These are phyloP conservation scores for Spicauda simplicius DNA, from an alignment of 2,888 invertebrate genomes.

Conservation along the genomic window DNA sequence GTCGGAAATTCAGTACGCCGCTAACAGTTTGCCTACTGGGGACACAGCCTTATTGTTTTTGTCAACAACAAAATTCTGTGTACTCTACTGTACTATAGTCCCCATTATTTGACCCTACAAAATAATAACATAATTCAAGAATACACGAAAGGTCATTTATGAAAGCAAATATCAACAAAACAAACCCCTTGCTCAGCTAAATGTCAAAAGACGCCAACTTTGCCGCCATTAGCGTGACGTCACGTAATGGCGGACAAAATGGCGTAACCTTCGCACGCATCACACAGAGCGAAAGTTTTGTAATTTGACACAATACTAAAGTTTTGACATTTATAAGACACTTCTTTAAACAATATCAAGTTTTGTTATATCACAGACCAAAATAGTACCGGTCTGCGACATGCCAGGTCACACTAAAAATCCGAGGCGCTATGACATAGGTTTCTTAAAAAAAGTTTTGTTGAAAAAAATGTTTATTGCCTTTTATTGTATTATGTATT, in stretches of 20 bases:
- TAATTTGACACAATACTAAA: neutral
- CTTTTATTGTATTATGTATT: too few relatives aligned
- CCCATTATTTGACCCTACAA: constrained; percentile 3
- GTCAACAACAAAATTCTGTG: neutral
- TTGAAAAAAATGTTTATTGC: too few relatives aligned
- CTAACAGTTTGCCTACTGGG: too few relatives aligned
- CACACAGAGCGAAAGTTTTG: neutral
- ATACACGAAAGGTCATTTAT: constrained; percentile 12
- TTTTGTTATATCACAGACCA: neutral
- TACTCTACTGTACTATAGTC: too few relatives aligned
- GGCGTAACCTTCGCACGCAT: constrained; percentile 19
- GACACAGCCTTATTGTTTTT: too few relatives aligned
- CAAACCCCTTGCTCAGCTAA: constrained; percentile 11
- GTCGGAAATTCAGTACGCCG: too few relatives aligned
- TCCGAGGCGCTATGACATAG: too few relatives aligned
- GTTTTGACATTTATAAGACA: neutral
- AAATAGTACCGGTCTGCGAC: neutral
- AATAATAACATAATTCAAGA: constrained; percentile 17
- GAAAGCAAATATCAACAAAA: constrained; percentile 18
- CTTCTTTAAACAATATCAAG: neutral
- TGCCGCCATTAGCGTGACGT: constrained; percentile 24
- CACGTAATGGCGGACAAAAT: constrained; percentile 22
- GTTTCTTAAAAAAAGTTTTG: too few relatives aligned
- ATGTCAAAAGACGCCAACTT: constrained; percentile 14
- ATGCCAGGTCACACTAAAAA: too few relatives aligned